Conservation (phyloP, 2,113 vertebrate genomes). For the Xenotilapia caudafasciata region DNA sequence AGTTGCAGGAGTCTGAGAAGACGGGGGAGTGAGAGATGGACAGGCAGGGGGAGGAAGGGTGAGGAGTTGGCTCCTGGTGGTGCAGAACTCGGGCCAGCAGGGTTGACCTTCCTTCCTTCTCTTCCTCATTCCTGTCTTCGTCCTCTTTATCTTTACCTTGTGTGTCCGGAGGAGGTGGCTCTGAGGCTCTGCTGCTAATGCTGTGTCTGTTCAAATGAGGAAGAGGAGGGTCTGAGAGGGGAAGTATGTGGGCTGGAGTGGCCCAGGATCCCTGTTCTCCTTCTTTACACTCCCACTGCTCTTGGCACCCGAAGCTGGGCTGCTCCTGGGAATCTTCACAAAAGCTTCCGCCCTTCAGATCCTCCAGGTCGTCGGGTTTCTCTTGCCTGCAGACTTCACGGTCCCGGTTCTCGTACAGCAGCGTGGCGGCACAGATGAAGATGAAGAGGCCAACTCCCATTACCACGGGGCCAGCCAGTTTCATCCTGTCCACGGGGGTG, state of each 20-base stretch:
- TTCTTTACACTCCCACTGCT: slow-evolving; percentile 29
- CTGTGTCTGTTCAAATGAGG: slow-evolving; percentile 21
- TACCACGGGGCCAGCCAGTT: slow-evolving; percentile 87
- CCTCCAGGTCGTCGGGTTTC: slow-evolving; percentile 29
- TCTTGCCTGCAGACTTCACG: slow-evolving; percentile 67
- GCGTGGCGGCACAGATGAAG: slow-evolving; percentile 95
- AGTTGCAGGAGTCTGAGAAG: slow-evolving; percentile 72
- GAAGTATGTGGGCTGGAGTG: slow-evolving; percentile 6
- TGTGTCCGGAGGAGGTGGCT: neutral
- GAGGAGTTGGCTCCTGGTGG: slow-evolving; percentile 66
- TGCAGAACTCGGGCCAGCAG: slow-evolving; percentile 69
- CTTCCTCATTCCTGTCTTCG: slow-evolving; percentile 51
- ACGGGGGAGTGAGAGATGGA: slow-evolving; percentile 63
- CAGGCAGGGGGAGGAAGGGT: slow-evolving; percentile 22
- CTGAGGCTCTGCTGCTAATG: neutral
- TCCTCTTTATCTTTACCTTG: slow-evolving; percentile 9
- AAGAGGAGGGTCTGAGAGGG: slow-evolving; percentile 18
- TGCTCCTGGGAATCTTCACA: slow-evolving; percentile 49
- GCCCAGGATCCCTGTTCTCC: slow-evolving; percentile 29
- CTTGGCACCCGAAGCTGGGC: slow-evolving; percentile 19
- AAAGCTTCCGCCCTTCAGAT: slow-evolving; percentile 31
- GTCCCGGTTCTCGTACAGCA: slow-evolving; percentile 94
- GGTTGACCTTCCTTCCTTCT: slow-evolving; percentile 49
- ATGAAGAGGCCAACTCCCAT: slow-evolving; percentile 98
- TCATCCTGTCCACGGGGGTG: slow-evolving; percentile 79